Conservation (phyloP, 2,113 vertebrate species). For the Scophthalmus maximus region DNA sequence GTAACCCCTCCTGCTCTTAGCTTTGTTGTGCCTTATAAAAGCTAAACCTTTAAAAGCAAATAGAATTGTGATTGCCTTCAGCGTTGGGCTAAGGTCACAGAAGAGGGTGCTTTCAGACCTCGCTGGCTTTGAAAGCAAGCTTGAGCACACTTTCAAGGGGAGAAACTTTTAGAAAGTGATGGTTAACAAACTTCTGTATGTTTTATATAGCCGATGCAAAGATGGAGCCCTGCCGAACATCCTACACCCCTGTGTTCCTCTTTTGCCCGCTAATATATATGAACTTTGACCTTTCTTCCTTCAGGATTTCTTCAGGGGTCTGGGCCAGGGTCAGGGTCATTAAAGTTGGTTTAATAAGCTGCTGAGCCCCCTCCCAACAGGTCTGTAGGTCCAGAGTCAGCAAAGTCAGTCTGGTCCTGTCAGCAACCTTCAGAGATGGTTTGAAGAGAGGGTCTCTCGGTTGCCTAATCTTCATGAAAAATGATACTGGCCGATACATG, state of each 20-base stretch:
- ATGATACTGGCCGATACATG: constrained; percentile 34
- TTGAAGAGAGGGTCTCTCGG: constrained; percentile 16
- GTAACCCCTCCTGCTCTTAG: constrained; percentile 6
- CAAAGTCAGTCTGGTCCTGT: constrained; percentile 61
- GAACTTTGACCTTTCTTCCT: constrained; percentile 63
- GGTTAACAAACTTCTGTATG: constrained; percentile 32
- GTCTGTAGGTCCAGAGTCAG: constrained; percentile 64
- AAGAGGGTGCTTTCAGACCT: constrained; percentile 44
- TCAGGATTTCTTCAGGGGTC: constrained; percentile 44
- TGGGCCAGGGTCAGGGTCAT: constrained; percentile 67
- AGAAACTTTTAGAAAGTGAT: constrained; percentile 38
- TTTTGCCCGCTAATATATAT: constrained; percentile 49
- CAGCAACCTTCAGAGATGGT: constrained; percentile 57
- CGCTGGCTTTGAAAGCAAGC: constrained; percentile 38
- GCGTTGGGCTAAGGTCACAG: constrained; percentile 46
- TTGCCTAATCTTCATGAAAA: constrained; percentile 32
- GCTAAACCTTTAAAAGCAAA: constrained; percentile 45
- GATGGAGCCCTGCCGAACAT: constrained; percentile 44
- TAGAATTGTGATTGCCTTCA: constrained; percentile 44
- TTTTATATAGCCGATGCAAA: constrained; percentile 41
- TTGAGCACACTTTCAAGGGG: constrained; percentile 56
- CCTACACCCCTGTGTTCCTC: constrained; percentile 13
- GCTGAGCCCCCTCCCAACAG: constrained; percentile 35
- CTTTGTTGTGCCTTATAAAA: constrained; percentile 18
- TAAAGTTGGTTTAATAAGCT: constrained; percentile 72